These are phyloP conservation scores for Sphaerophoria rueppellii DNA, from an alignment of 2,888 invertebrate genomes.

Conservation along the genomic window DNA sequence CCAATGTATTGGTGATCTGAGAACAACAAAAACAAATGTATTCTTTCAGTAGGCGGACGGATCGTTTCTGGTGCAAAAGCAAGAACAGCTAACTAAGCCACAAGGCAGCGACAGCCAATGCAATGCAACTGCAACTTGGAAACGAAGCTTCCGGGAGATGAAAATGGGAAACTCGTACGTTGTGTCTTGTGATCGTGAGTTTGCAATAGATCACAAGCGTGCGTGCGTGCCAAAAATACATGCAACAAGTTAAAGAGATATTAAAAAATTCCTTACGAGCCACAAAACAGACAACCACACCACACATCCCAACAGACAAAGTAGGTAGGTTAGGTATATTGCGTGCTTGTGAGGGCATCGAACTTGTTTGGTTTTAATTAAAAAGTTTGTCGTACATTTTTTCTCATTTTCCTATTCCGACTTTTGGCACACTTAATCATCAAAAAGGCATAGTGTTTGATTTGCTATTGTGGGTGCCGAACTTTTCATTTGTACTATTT, in stretches of 20 bases:
- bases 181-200: constrained; percentile 63
- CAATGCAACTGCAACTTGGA: background rate
- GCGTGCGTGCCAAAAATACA: constrained; percentile 69
- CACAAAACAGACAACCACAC: constrained; percentile 5
- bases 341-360: constrained; percentile 64
- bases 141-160: constrained; percentile 60
- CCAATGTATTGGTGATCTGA: constrained; percentile 11
- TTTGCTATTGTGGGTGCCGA: constrained; percentile 62
- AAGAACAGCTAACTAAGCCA: background rate
- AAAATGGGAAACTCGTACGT: constrained; percentile 45
- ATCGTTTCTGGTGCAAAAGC: constrained; percentile 9
- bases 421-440: constrained; percentile 45
- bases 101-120: background rate
- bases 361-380: constrained; percentile 56
- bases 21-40: constrained; percentile 40
- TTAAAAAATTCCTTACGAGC: background rate
- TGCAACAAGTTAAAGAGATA: constrained; percentile 59
- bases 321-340: constrained; percentile 32
- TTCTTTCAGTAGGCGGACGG: constrained; percentile 57
- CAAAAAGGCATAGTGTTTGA: background rate
- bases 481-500: background rate
- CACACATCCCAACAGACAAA: background rate
- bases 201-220: constrained; percentile 64
- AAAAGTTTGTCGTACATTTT: constrained; percentile 38
- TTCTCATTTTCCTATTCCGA: constrained; percentile 35